A percentile compares a stretch with the other conserved stretches of the same genome.
Evolutionary conservation across 2,797 vertebrate species (phyloP).

Genomic region (Eurystomus glaucurus): DNA sequence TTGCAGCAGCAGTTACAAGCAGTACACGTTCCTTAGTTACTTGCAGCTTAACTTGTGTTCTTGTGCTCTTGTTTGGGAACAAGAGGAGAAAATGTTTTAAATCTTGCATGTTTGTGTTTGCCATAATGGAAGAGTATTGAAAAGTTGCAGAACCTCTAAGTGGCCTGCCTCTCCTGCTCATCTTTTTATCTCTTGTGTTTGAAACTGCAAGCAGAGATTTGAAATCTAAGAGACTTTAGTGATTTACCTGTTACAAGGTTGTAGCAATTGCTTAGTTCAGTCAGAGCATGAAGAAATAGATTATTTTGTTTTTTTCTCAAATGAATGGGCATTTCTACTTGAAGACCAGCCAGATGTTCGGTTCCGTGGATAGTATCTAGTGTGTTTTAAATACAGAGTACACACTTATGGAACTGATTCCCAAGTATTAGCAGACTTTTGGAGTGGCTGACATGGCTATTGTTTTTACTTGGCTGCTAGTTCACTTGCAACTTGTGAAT

Average conservation of each 20-base stretch:
- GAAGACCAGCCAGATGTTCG: background rate
- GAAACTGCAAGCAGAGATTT: background rate
- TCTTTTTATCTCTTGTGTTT: background rate
- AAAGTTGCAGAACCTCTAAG: constrained; percentile 8
- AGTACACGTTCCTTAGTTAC: background rate
- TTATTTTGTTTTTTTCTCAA: background rate
- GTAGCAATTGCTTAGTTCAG: background rate
- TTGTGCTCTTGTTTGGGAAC: constrained; percentile 38
- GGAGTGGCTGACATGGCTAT: background rate
- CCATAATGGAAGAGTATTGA: constrained; percentile 48
- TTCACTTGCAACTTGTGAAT: background rate
- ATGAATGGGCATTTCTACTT: background rate
- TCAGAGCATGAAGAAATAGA: background rate
- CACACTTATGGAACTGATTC: background rate
- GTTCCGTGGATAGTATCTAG: background rate
- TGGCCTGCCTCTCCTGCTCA: background rate
- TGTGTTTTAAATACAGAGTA: background rate
- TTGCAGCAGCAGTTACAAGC: background rate
- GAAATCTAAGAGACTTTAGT: background rate
- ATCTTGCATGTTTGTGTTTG: constrained; percentile 41
- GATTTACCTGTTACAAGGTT: background rate
- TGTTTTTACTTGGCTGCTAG: background rate
- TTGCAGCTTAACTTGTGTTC: background rate
- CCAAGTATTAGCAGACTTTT: background rate
- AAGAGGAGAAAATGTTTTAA: background rate